phyloP scores from a whole-genome alignment of 2,113 vertebrate species.

The Petroica traversi region DNA sequence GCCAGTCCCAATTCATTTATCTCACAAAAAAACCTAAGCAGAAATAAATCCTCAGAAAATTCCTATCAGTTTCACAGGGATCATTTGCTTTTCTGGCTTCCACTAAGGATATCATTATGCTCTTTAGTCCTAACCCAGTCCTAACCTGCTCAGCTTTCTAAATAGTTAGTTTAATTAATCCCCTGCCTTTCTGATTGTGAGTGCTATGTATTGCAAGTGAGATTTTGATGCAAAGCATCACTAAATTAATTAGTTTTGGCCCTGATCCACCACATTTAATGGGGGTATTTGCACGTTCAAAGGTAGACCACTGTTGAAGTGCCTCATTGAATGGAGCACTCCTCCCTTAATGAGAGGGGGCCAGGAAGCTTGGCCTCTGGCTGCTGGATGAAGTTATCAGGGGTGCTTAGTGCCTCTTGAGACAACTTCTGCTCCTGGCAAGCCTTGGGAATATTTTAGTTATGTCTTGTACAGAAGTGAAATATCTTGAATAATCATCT shows the following conservation, averaged over 20 bases:
- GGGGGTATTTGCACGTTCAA: conserved; percentile 39
- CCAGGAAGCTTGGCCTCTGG: background rate
- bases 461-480: background rate
- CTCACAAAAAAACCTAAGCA: background rate
- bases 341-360: conserved; percentile 34
- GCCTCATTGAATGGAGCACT: conserved; percentile 38
- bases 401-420: background rate
- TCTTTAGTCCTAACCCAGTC: conserved; percentile 42
- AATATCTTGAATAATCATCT: background rate
- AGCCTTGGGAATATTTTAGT: background rate
- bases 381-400: background rate
- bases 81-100: conserved; percentile 29
- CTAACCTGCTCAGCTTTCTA: conserved; percentile 48
- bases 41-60: conserved; percentile 8
- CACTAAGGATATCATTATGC: conserved; percentile 32
- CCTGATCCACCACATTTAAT: conserved; percentile 51
- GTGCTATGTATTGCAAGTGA: conserved; percentile 4
- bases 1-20: background rate
- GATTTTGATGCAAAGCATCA: conserved; percentile 43
- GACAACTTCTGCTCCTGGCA: background rate
- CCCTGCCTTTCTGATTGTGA: conserved; percentile 38
- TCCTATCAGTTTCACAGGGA: conserved; percentile 40
- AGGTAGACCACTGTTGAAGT: conserved; percentile 52
- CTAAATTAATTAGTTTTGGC: conserved; percentile 66
- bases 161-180: conserved; percentile 61